Percentiles rank a stretch among this genome's conserved stretches.
Evolutionary conservation across 2,113 vertebrate species (phyloP).

Genomic region (Sylvietta virens): DNA sequence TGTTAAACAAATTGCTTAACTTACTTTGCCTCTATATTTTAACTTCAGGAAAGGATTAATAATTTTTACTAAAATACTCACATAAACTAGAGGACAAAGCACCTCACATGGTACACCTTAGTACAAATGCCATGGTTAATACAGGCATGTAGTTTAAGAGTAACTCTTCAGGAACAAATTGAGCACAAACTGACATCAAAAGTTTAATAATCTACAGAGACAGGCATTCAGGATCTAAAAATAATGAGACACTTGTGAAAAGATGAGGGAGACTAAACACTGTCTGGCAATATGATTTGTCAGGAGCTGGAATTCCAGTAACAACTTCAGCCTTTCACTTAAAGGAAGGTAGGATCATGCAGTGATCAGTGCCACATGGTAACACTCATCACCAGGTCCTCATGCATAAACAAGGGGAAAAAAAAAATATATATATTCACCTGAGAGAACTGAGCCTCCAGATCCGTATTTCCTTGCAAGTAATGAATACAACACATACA

Average conservation of each 20-base stretch:
- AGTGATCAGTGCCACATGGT: neutral
- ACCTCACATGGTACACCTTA: accelerated
- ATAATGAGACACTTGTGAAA: neutral
- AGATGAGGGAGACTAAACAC: neutral
- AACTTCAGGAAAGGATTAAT: neutral
- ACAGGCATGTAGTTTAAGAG: neutral
- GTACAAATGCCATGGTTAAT: neutral
- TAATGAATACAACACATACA: neutral
- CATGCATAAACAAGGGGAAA: neutral
- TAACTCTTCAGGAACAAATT: neutral
- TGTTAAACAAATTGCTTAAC: neutral
- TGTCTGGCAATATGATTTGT: neutral
- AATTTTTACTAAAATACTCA: neutral
- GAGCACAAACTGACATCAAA: neutral
- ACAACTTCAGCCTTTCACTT: neutral
- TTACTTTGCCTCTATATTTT: neutral
- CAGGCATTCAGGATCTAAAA: neutral
- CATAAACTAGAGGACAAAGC: neutral
- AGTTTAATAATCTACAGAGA: neutral
- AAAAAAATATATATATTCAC: neutral
- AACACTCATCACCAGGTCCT: neutral
- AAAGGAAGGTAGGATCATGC: neutral
- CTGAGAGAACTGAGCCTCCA: neutral
- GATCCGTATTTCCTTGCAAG: neutral
- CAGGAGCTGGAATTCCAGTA: neutral